phyloP scores from a whole-genome alignment of 2,797 vertebrate species.

The Hylomyscus alleni region DNA sequence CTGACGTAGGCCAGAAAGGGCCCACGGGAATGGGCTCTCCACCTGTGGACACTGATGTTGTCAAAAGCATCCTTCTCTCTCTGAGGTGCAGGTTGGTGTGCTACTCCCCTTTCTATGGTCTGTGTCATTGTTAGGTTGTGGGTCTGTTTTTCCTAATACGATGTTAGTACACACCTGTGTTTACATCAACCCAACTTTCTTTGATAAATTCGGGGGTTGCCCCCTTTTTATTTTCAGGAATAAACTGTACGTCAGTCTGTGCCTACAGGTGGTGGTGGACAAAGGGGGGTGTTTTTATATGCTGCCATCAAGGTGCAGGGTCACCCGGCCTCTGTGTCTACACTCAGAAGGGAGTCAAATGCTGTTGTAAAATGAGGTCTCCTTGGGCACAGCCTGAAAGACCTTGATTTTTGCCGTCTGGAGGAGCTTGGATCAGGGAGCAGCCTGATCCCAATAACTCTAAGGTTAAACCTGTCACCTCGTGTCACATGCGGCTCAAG shows the following conservation, averaged over 20 bases:
- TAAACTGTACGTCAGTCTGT: neutral
- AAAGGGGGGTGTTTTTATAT: neutral
- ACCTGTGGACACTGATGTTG: neutral
- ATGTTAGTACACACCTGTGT: neutral
- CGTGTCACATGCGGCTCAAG: neutral
- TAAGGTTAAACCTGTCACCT: rapidly evolving
- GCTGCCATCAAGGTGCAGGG: neutral
- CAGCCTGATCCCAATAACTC: neutral
- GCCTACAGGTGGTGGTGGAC: neutral
- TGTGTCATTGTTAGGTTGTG: neutral
- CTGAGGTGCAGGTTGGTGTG: neutral
- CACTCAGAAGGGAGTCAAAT: neutral
- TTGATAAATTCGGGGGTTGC: neutral
- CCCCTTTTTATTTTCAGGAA: neutral
- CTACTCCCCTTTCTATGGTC: neutral
- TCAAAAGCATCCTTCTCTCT: neutral
- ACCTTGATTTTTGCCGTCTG: neutral
- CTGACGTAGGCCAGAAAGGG: neutral
- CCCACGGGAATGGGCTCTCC: neutral
- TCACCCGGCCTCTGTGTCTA: no score
- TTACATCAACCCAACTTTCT: neutral
- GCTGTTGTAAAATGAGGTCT: neutral
- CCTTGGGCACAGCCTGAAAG: no score
- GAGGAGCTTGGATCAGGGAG: neutral
- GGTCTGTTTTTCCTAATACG: neutral